phyloP scores from a whole-genome alignment of 2,888 invertebrate species.

The Netelia inedita region DNA sequence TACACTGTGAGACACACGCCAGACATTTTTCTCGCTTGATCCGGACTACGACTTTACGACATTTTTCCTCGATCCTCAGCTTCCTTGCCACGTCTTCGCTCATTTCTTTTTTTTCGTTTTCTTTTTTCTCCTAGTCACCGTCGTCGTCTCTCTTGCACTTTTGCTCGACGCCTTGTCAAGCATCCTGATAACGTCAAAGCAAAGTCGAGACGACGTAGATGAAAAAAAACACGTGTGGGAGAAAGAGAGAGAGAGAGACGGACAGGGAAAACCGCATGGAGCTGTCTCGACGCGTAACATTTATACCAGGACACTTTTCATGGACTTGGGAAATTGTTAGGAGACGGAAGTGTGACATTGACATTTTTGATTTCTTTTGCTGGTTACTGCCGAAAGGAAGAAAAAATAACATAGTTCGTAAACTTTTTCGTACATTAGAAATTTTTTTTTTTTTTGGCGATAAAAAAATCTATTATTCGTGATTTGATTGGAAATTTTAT shows the following conservation, averaged over 20 bases:
- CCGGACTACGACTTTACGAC: slow-evolving; percentile 54
- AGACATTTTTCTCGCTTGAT: slow-evolving; percentile 48
- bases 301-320: slow-evolving; percentile 55
- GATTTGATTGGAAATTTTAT: no score
- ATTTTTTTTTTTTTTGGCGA: not conserved
- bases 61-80: slow-evolving; percentile 29
- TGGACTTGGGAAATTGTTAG: not conserved
- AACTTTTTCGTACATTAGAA: not conserved
- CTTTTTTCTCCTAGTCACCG: not conserved
- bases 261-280: slow-evolving; percentile 27
- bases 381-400: no score
- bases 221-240: no score
- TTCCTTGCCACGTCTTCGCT: slow-evolving; percentile 23
- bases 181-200: slow-evolving; percentile 28
- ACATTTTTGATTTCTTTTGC: not conserved
- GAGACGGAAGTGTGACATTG: slow-evolving; percentile 11
- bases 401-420: no score
- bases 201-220: slow-evolving; percentile 9
- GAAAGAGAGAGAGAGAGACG: slow-evolving; percentile 15
- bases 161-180: slow-evolving; percentile 37
- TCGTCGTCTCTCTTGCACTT: slow-evolving; percentile 1
- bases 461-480: not conserved
- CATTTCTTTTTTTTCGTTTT: slow-evolving; percentile 7
- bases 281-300: slow-evolving; percentile 42
- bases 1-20: slow-evolving; percentile 20